These are phyloP conservation scores for Julus scanicus DNA, from an alignment of 2,888 invertebrate species.

Conservation along the genomic window DNA sequence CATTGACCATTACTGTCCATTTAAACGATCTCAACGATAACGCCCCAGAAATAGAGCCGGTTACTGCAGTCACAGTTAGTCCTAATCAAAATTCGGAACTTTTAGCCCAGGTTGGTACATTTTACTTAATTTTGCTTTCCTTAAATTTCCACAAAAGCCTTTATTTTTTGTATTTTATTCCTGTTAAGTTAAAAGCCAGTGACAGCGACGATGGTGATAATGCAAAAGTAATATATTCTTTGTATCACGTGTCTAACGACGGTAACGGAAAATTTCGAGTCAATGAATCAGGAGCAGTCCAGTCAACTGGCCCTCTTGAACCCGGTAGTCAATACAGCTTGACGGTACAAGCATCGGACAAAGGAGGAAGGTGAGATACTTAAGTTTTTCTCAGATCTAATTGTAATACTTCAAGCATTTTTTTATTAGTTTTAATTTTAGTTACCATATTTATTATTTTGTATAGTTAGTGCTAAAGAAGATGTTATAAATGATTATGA, in stretches of 20 bases:
- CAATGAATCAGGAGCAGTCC: constrained; percentile 77
- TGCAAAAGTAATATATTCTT: constrained; percentile 82
- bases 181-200: constrained; percentile 78
- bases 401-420: too few species aligned
- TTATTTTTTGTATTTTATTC: neutral
- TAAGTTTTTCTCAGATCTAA: too few species aligned
- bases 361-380: constrained; percentile 75
- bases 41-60: constrained; percentile 81
- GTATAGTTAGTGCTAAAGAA: too few species aligned
- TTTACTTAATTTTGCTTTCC: neutral
- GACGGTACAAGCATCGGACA: constrained; percentile 82
- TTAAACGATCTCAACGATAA: constrained; percentile 86
- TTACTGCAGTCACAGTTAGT: constrained; percentile 82
- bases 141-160: neutral
- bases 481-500: too few species aligned
- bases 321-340: constrained; percentile 91
- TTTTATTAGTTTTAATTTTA: too few species aligned
- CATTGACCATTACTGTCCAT: constrained; percentile 80
- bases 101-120: constrained; percentile 75
- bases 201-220: constrained; percentile 89
- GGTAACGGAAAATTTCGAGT: constrained; percentile 87
- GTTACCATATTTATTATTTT: too few species aligned
- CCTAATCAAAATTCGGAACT: constrained; percentile 78
- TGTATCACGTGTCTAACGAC: constrained; percentile 91
- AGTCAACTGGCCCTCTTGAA: constrained; percentile 80